Evolutionary conservation across 2,797 vertebrate species (phyloP), one percentile per base, ranked within the genome.

Genomic region (Chelidonichthys spinosus): DNA sequence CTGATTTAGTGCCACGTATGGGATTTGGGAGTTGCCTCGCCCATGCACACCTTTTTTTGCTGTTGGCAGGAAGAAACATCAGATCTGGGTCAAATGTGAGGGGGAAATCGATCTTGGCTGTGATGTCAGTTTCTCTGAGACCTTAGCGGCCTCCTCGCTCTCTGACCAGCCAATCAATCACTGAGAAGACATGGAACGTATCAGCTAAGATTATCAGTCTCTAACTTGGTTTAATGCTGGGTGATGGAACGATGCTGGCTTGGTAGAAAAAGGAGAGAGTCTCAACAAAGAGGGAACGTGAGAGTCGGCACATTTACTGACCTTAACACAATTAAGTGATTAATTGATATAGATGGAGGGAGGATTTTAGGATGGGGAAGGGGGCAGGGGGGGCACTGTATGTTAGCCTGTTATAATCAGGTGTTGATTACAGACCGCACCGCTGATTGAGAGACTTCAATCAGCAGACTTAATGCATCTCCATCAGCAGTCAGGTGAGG

Each of bases 371-470:
- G 55, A 44, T 39, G 65, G 39, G 17, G 44, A 14, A 62, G 66
- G 43, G 0, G 43, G 43, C 67, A 65, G 60, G 18, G 5, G 59
- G 53, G 58, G 61, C 36, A 61, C 61, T 59, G 73, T 60, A 74
- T 82, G 83, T 84, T 79, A 74, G 64, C 55, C 59, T 49, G 70
- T 69, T 63, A 69, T 78, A 90, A 92, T 91, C 87, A 90, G 83
- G 54, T 80, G 81, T 75, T 92, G 90, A 93, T 93, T 93, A 78
- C 78, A 78, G 85, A 78, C 76, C 68, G 49, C 6, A 43, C 32
- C 63, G n/a, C 83, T 90, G 90, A 92, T 90, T 90, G 83, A 91
- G 86, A 86, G 84, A 78, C 85, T 89, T 88, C 85, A 92, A 90
- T 89, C 90, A 89, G 80, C 67, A 76, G 76, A 75, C 79, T 86